Evolutionary conservation across 64 coral and sea anemone species (phyloP).

Genomic region (Catalaphyllia jardinei): DNA sequence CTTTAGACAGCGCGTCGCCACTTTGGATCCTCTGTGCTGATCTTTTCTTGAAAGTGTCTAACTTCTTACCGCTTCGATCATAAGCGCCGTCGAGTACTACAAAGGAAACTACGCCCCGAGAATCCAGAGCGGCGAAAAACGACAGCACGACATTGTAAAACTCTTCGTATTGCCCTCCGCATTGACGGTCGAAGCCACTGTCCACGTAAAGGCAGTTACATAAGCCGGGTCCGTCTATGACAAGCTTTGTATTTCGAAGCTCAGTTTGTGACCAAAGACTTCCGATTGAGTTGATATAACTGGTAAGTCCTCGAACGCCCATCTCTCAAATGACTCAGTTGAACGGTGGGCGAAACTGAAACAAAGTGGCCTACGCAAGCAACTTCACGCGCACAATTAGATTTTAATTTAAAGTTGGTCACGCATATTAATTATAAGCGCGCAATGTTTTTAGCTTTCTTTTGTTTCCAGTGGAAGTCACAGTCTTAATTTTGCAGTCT

Average conservation of each 20-base stretch:
- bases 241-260: constrained; percentile 50
- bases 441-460: no score
- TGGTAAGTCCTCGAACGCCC: constrained; percentile 32
- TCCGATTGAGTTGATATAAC: constrained; percentile 51
- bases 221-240: constrained; percentile 66
- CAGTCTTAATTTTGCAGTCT: no score
- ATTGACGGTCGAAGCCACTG: constrained; percentile 44
- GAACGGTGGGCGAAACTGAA: not conserved
- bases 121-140: constrained; percentile 56
- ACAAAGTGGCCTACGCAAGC: not conserved
- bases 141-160: constrained; percentile 24
- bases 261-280: constrained; percentile 57
- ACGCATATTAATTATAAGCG: no score
- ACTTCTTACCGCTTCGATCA: constrained; percentile 63
- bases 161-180: constrained; percentile 68
- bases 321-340: not conserved
- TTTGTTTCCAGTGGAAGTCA: no score
- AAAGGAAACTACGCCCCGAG: constrained; percentile 33
- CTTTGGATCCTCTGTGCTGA: constrained; percentile 16
- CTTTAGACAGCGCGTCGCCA: not conserved
- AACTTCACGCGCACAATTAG: not conserved
- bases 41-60: constrained; percentile 41
- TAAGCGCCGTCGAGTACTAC: constrained; percentile 69
- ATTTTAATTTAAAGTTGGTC: no score
- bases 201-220: constrained; percentile 47